phyloP scores from a whole-genome alignment of 2,888 invertebrate species.

The Lepeophtheirus nordmannii region DNA sequence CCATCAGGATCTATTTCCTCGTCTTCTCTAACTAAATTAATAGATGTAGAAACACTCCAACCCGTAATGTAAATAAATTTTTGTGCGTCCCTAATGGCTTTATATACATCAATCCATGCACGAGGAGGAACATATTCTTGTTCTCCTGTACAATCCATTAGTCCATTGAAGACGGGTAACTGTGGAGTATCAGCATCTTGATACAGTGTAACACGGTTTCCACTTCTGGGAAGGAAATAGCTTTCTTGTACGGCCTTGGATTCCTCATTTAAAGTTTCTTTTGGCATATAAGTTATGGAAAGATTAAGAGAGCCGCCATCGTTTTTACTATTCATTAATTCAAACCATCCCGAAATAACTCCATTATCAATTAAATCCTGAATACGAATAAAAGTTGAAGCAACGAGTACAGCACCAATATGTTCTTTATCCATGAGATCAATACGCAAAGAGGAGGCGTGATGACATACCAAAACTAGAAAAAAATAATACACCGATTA shows the following conservation, averaged over 20 bases:
- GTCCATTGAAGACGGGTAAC: conserved; percentile 22
- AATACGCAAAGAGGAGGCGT: conserved; percentile 10
- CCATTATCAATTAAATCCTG: conserved; percentile 2
- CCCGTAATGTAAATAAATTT: conserved; percentile 28
- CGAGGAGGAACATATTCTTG: conserved; percentile 27
- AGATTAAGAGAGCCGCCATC: conserved; percentile 26
- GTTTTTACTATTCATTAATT: conserved; percentile 22
- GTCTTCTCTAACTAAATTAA: conserved; percentile 26
- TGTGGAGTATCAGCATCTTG: conserved; percentile 28
- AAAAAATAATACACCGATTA: too few relatives aligned
- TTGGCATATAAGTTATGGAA: conserved; percentile 26
- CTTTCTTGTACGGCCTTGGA: conserved; percentile 27
- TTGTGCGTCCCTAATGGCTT: conserved; percentile 26
- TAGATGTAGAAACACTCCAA: conserved; percentile 28
- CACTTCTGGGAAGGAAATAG: conserved; percentile 27
- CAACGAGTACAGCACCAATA: conserved; percentile 15
- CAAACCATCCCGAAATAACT: conserved; percentile 20
- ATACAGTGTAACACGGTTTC: conserved; percentile 27
- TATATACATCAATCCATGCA: conserved; percentile 27
- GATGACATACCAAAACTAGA: conserved; percentile 24
- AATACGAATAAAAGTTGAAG: conserved; percentile 6
- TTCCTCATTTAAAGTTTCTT: conserved; percentile 24
- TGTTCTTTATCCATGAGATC: conserved; percentile 21
- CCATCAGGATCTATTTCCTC: conserved; percentile 24
- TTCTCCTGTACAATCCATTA: conserved; percentile 25